Conservation (phyloP, 2,888 invertebrate species). For the Litoditis marina region DNA sequence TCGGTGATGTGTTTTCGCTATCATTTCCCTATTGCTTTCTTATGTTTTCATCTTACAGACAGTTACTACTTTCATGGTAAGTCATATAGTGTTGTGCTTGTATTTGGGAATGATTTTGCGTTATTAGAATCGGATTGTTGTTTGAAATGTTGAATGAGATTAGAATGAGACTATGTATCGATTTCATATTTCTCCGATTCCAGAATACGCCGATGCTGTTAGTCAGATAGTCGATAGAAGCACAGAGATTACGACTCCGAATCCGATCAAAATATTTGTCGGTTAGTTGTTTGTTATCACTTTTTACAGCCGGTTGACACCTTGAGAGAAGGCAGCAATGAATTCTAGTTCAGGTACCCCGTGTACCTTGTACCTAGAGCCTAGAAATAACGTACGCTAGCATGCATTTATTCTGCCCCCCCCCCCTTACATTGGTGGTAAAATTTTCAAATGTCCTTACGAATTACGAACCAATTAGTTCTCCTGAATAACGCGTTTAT, state of each 20-base stretch:
- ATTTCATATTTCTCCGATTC: constrained; percentile 14
- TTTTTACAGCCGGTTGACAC: background rate
- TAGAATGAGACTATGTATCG: constrained; percentile 2
- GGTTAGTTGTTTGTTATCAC: constrained; percentile 7
- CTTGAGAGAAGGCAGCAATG: background rate
- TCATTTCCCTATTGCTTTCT: background rate
- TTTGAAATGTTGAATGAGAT: constrained; percentile 14
- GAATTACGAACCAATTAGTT: no score
- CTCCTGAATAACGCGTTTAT: no score
- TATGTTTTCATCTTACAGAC: constrained; percentile 33
- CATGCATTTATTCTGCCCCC: no score
- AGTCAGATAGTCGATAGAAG: constrained; percentile 47
- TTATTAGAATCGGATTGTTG: constrained; percentile 3
- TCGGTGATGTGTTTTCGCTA: no score
- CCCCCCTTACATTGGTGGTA: no score
- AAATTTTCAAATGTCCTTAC: no score
- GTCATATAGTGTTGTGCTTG: constrained; percentile 28
- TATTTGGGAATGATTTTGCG: constrained; percentile 13
- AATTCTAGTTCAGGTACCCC: no score
- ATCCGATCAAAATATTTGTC: constrained; percentile 43
- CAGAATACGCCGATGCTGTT: constrained; percentile 56
- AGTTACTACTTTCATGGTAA: constrained; percentile 65
- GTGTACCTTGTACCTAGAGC: no score
- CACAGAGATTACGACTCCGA: constrained; percentile 40
- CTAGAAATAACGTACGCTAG: no score